phyloP scores from a whole-genome alignment of 2,888 invertebrate genomes.

The Caenorhabditis wallacei region DNA sequence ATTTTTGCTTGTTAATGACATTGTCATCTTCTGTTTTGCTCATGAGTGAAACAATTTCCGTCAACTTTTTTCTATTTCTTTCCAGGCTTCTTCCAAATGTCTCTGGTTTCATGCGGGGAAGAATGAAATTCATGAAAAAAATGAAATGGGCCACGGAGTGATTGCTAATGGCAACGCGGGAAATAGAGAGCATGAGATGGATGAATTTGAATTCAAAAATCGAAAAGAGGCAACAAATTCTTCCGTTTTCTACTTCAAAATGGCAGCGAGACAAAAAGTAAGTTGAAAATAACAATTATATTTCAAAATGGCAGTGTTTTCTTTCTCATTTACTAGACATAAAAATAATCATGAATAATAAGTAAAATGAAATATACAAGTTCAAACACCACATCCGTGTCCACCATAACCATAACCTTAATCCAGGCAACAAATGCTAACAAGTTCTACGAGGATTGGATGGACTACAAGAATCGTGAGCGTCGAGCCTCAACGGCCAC shows the following conservation, averaged over 20 bases:
- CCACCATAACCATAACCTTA: neutral
- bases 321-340: no score
- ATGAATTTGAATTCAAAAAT: constrained; percentile 36
- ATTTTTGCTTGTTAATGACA: constrained; percentile 61
- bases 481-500: constrained; percentile 64
- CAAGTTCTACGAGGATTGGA: constrained; percentile 65
- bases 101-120: neutral
- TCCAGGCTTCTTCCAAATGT: neutral
- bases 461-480: constrained; percentile 62
- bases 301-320: neutral
- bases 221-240: constrained; percentile 15
- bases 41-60: constrained; percentile 57
- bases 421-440: constrained; percentile 34
- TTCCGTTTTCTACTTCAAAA: constrained; percentile 15
- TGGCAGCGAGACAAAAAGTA: constrained; percentile 41
- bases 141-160: constrained; percentile 2
- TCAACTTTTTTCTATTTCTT: constrained; percentile 43
- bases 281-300: constrained; percentile 5
- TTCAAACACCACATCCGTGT: neutral
- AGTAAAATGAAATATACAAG: neutral
- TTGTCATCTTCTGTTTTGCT: constrained; percentile 47
- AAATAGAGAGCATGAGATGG: constrained; percentile 9
- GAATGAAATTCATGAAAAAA: constrained; percentile 2
- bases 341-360: neutral
- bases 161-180: constrained; percentile 38